Evolutionary conservation across 2,797 vertebrate genomes (phyloP).

Genomic region (Characodon lateralis): DNA sequence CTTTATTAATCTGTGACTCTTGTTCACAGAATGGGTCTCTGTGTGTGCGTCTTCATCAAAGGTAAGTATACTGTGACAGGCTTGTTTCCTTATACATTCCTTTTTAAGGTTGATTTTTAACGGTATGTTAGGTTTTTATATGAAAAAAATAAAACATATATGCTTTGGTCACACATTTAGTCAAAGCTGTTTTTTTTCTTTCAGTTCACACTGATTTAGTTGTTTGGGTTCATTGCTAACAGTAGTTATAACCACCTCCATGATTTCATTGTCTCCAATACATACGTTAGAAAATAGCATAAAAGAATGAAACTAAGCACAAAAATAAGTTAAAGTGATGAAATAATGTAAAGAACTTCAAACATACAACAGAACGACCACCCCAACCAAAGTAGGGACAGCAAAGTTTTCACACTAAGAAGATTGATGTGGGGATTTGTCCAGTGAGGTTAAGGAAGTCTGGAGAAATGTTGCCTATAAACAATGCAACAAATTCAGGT

Average conservation of each 20-base stretch:
- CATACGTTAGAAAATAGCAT: neutral
- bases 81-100: neutral
- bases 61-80: constrained; percentile 33
- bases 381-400: no score
- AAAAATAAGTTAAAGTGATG: no score
- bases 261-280: neutral
- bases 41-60: neutral
- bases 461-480: no score
- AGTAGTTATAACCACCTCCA: neutral
- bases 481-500: no score
- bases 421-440: no score
- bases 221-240: neutral
- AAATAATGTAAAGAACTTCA: no score
- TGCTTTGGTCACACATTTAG: neutral
- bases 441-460: no score
- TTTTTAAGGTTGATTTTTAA: neutral
- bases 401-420: no score
- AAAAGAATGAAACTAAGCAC: no score
- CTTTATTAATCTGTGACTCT: neutral
- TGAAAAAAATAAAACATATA: neutral
- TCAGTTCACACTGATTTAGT: neutral
- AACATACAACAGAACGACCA: no score
- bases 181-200: neutral
- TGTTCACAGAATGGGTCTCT: constrained; percentile 15
- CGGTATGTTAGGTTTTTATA: neutral